Base-by-base conservation (phyloP, 2,888 invertebrate genomes). In the Chouioia cunea region DNA sequence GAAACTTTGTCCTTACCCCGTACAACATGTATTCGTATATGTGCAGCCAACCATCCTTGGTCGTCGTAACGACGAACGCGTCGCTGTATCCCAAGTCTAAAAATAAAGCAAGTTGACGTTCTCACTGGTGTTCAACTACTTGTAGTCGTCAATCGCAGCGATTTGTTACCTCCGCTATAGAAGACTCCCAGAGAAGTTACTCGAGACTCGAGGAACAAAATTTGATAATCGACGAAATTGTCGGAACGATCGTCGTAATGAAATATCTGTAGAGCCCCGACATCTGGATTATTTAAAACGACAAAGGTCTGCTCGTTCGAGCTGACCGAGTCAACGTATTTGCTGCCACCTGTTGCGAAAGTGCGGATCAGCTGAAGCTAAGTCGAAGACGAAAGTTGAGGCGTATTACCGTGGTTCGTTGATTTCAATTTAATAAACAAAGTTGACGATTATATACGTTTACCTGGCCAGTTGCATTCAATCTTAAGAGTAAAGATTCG, bases 201-300 rank as follows among this genome's bases (percentile, higher is more conserved):
- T 20, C 67, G 73, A 3, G 79, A 77, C 46, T 77, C 74, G 27
- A 78, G 74, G 68, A 78, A 79, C 0, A 83, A 76, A 60, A 74
- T 81, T 73, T 83, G 83, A 73, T 81, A 81, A 20, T 68, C 68
- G 50, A 79, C 63, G 73, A 81, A 83, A 60, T 79, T 81, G 22
- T 79, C 77, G 60, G 36, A 74, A 18, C 70, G 22, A 0, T 36
- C 18, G 14, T 79, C 64, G 65, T 83, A 82, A 36, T 69, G 56
- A 59, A 77, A 82, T 43, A 83, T 78, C 47, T 79, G 76, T 8
- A 83, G 70, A 1, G 78, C 77, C n/a, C 78, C 78, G 0, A 77
- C 79, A 56, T 74, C 70, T 4, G 73, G 72, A 74, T 82, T 79
- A 52, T 80, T 81, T 18, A 82, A 50, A 16, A 83, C 57, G 23